phyloP scores from a whole-genome alignment of 2,113 vertebrate species.

The Tricholaema leucomelas region DNA sequence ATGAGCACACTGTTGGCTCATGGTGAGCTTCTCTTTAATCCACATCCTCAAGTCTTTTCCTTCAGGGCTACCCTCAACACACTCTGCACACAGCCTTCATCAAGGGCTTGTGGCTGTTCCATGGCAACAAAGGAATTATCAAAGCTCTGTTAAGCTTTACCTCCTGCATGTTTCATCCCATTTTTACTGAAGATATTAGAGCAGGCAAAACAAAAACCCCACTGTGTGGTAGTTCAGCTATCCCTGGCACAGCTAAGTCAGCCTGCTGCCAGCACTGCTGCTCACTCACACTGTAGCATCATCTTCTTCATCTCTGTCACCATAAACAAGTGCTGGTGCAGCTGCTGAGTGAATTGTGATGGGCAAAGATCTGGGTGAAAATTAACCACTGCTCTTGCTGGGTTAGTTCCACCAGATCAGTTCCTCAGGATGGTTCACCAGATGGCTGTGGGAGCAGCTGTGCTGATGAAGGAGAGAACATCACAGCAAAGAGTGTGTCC shows the following conservation, averaged over 20 bases:
- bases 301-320: neutral
- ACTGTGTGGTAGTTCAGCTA: neutral
- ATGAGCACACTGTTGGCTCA: too few species aligned
- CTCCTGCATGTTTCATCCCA: neutral
- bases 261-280: neutral
- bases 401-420: neutral
- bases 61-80: too few species aligned
- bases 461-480: neutral
- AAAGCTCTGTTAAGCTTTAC: neutral
- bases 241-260: neutral
- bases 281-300: accelerated
- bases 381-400: neutral
- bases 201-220: neutral
- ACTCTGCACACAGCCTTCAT: neutral
- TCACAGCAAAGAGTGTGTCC: too few species aligned
- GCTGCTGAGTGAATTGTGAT: neutral
- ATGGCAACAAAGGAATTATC: neutral
- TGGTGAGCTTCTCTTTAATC: too few species aligned
- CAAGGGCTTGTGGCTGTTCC: neutral
- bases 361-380: neutral
- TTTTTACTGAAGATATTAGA: neutral
- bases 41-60: too few species aligned
- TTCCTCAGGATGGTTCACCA: neutral
- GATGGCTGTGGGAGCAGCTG: neutral
- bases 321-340: neutral